These are phyloP conservation scores for Pristiophorus japonicus DNA, from an alignment of 2,113 vertebrate genomes.

Conservation along the genomic window DNA sequence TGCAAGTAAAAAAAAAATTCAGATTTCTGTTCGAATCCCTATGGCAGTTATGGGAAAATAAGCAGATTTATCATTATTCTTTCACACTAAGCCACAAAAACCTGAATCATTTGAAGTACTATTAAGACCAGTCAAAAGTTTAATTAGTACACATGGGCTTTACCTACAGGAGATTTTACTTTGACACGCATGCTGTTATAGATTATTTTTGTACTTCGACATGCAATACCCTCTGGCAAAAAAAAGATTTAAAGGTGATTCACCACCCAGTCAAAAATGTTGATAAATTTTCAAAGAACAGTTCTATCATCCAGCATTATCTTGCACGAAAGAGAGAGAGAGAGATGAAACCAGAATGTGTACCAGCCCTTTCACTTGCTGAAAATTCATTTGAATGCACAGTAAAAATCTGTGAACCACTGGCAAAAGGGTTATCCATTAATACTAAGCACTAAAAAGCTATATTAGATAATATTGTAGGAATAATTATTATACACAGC, in stretches of 20 bases:
- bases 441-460: neutral
- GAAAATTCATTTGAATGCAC: neutral
- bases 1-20: constrained; percentile 49
- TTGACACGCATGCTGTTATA: neutral
- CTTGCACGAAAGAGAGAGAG: neutral
- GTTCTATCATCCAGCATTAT: neutral
- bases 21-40: constrained; percentile 39
- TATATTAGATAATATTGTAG: neutral
- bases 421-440: neutral
- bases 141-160: constrained; percentile 36
- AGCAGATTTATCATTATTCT: constrained; percentile 28
- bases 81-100: neutral
- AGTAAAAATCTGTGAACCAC: neutral
- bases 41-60: constrained; percentile 19
- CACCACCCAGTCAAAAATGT: neutral
- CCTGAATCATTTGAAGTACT: constrained; percentile 21
- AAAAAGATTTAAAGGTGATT: constrained; percentile 23
- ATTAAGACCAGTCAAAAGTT: constrained; percentile 30
- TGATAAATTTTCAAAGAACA: neutral
- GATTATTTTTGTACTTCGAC: neutral
- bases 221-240: constrained; percentile 6
- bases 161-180: constrained; percentile 18
- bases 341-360: neutral
- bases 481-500: neutral
- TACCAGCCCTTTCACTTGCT: neutral